phyloP scores from a whole-genome alignment of 2,888 invertebrate genomes.

The Augochlorella aurata region DNA sequence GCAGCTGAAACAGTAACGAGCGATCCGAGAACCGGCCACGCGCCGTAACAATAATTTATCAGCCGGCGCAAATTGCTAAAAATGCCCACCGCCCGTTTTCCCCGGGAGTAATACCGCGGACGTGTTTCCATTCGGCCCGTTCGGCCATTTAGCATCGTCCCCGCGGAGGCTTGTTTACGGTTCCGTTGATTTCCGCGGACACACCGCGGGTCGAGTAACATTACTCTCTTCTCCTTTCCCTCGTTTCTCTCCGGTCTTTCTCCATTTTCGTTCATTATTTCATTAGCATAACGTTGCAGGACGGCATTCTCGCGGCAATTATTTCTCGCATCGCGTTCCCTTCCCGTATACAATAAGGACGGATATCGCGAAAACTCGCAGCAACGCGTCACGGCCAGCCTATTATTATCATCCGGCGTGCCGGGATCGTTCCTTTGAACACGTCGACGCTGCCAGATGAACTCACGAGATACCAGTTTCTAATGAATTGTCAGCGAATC shows the following conservation, averaged over 20 bases:
- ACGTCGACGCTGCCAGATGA: not conserved
- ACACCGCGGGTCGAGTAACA: conserved; percentile 1
- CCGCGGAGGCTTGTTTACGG: conserved; percentile 9
- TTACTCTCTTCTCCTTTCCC: not conserved
- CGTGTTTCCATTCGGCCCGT: not conserved
- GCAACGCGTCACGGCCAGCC: not conserved
- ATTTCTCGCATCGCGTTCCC: not conserved
- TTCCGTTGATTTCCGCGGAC: conserved; percentile 18
- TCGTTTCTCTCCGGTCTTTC: not conserved
- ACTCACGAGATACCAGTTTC: conserved; percentile 1
- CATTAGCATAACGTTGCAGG: not conserved
- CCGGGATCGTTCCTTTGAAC: not conserved
- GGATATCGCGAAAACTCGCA: not conserved
- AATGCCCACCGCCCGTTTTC: conserved; percentile 5
- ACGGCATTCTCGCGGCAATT: not conserved
- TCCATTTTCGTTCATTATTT: not conserved
- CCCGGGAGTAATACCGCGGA: not conserved
- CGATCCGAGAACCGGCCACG: conserved; percentile 43
- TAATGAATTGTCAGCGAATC: conserved; percentile 5
- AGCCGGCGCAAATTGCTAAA: conserved; percentile 43
- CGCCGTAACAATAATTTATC: conserved; percentile 61
- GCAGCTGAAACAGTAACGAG: conserved; percentile 52
- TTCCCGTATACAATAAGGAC: not conserved
- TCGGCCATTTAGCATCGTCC: not conserved
- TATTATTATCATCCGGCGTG: not conserved